Evolutionary conservation across 1,140 invertebrate species (phyloP), one percentile per base, ranked within the genome.

Genomic region (Drosophila pectinifera): DNA sequence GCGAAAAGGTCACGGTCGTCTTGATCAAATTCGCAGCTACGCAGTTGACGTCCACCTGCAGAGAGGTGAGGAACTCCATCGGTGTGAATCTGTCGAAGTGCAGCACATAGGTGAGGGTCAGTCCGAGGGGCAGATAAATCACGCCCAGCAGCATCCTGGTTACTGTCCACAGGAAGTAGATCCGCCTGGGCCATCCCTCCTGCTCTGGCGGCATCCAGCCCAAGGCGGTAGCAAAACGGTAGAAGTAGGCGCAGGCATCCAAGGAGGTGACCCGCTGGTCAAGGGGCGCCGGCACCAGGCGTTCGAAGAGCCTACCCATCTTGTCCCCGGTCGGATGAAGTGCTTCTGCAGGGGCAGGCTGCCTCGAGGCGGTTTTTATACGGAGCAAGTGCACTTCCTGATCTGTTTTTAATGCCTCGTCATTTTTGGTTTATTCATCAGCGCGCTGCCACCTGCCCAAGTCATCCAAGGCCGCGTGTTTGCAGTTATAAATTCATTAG

Each of bases 401-500:
- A 83, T 82, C 49, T 51, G 54, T 70, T 83, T 83, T 83, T 75
- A 82, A 82, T 82, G 80, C 28, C 42, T 38, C 16, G 43, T 53
- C 54, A 58, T 69, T 63, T 64, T 69, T 73, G 68, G 41, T 56
- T 73, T 57, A 73, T 79, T 73, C 28, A 73, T 73, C 63, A 28
- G 28, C 28, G 14, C n/a, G 8, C 14, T 14, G 2, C 24, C 42
- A 18, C 22, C 22, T 4, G 1, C 4, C 22, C 22, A 24, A 39
- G 38, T 31, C 20, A 34, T 13, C 42, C 42, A 62, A 61, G 39
- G 38, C 49, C 16, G 10, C 18, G 18, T 49, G 20, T 46, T 42
- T 78, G 55, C 43, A 64, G 46, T 85, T 70, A 73, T 46, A 85
- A 77, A 80, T 57, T 62, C 81, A 80, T 84, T 85, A 83, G 64